Percentiles rank a stretch among this genome's conserved stretches.
These are phyloP conservation scores for Augiades crinisus DNA, from an alignment of 2,888 invertebrate species.

Conservation along the genomic window DNA sequence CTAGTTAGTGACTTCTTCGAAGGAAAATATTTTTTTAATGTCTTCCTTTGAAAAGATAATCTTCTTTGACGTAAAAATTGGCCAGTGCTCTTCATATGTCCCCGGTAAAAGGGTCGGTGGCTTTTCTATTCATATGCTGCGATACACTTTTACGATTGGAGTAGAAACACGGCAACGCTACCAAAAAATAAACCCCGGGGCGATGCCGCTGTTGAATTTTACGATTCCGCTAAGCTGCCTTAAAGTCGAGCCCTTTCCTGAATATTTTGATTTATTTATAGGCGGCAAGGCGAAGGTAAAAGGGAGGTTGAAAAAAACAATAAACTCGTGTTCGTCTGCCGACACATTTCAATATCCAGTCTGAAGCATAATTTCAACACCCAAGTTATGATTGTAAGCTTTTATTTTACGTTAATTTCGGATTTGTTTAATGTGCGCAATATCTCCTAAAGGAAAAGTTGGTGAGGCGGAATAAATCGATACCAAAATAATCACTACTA, in stretches of 20 bases:
- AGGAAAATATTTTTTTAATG: slow-evolving; percentile 12
- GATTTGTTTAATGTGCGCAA: too few species aligned
- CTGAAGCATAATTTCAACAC: background rate
- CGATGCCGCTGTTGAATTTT: slow-evolving; percentile 78
- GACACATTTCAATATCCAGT: slow-evolving; percentile 9
- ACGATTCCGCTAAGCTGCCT: slow-evolving; percentile 80
- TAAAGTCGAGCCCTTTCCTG: slow-evolving; percentile 79
- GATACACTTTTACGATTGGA: slow-evolving; percentile 77
- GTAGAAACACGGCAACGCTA: slow-evolving; percentile 71
- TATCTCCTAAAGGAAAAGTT: too few species aligned
- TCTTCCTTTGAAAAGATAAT: slow-evolving; percentile 56
- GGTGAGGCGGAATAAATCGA: too few species aligned
- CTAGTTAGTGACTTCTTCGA: background rate
- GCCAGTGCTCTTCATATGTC: slow-evolving; percentile 68
- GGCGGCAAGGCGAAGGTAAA: slow-evolving; percentile 70
- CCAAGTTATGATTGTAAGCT: background rate
- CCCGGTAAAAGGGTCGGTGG: slow-evolving; percentile 66
- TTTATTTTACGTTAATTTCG: too few species aligned
- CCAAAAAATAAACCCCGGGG: slow-evolving; percentile 73
- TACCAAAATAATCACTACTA: background rate
- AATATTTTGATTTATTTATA: slow-evolving; percentile 82
- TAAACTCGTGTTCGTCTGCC: slow-evolving; percentile 61
- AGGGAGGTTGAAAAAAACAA: slow-evolving; percentile 77
- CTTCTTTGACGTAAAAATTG: slow-evolving; percentile 66
- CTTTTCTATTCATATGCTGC: slow-evolving; percentile 74